Base-by-base conservation (phyloP, 2,797 vertebrate species). In the Sylvia borin region DNA sequence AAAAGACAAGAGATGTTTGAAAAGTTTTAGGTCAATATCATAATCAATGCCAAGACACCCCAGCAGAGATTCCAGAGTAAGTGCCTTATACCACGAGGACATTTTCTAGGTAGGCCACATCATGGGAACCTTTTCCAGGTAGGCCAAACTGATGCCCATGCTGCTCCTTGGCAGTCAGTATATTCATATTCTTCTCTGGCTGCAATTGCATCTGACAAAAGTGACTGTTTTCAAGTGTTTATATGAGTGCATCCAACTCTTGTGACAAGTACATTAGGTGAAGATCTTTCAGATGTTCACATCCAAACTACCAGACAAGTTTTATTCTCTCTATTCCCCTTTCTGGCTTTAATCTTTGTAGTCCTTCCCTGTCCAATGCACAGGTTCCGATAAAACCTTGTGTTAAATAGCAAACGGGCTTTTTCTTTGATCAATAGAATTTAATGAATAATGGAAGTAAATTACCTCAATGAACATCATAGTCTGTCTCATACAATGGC, bases 41-140 rank as follows among this genome's bases (percentile, higher is more conserved):
- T 34, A 76, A 66, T 9, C 53, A 70, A 18, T 1, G 7, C 16
- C n/a, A 80, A 57, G 13, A 20, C 0, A 0, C 5, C 42, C 11
- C 12, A 60, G 9, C n/a, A 71, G 43, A 79, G 7, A 57, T 31
- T 76, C 24, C 2, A 7, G 16, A 42, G 20, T 16, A 36, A 0
- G 0, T 25, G 4, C 7, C 20, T 71, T 48, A 13, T n/a, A 55
- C 2, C 9, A 12, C 0, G 1, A 20, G 5, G 5, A 22, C 3
- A 7, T 71, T 66, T 87, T 34, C 31, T 43, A 38, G 7, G 11
- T 16, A 47, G 13, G 21, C 3, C 16, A 73, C 47, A 42, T 5
- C 26, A 51, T 1, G 4, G 22, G 4, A 5, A 32, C 2, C 7
- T 54, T 66, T 84, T 34, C 24, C 47, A 45, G 7, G 15, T 19